These are phyloP conservation scores for Trisateles emortualis DNA, from an alignment of 2,888 invertebrate genomes.

Conservation along the genomic window DNA sequence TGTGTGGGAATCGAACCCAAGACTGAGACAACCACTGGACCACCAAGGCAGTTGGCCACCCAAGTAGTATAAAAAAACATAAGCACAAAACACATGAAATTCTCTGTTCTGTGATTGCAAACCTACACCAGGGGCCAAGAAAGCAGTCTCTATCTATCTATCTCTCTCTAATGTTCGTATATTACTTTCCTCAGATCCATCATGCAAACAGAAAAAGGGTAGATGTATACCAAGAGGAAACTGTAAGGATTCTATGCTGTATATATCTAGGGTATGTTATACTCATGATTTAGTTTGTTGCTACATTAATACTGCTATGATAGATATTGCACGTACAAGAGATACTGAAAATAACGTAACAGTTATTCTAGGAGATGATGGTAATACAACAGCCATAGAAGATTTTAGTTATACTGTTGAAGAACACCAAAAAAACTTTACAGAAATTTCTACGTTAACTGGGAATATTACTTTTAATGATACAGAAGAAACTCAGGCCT, in stretches of 20 bases:
- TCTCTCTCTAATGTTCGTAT: too few relatives aligned
- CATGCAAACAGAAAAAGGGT: constrained; percentile 59
- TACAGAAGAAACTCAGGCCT: not conserved
- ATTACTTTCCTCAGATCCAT: constrained; percentile 59
- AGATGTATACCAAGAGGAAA: constrained; percentile 57
- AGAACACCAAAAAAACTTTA: not conserved
- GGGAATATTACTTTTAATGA: not conserved
- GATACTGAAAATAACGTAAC: not conserved
- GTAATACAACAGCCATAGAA: too few relatives aligned
- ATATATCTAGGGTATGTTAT: constrained; percentile 66
- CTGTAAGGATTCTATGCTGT: constrained; percentile 61
- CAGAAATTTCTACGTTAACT: not conserved
- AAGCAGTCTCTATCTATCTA: too few relatives aligned
- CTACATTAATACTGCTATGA: constrained; percentile 57
- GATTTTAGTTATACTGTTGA: too few relatives aligned
- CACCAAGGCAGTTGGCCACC: too few relatives aligned
- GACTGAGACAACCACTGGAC: too few relatives aligned
- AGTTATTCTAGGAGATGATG: too few relatives aligned
- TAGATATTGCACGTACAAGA: not conserved
- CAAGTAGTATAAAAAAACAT: too few relatives aligned
- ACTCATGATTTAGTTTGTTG: constrained; percentile 67
- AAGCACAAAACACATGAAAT: too few relatives aligned
- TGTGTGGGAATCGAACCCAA: too few relatives aligned
- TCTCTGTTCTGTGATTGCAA: too few relatives aligned
- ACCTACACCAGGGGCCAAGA: too few relatives aligned